Evolutionary conservation across 2,888 invertebrate species (phyloP).

Genomic region (Noctua janthe): DNA sequence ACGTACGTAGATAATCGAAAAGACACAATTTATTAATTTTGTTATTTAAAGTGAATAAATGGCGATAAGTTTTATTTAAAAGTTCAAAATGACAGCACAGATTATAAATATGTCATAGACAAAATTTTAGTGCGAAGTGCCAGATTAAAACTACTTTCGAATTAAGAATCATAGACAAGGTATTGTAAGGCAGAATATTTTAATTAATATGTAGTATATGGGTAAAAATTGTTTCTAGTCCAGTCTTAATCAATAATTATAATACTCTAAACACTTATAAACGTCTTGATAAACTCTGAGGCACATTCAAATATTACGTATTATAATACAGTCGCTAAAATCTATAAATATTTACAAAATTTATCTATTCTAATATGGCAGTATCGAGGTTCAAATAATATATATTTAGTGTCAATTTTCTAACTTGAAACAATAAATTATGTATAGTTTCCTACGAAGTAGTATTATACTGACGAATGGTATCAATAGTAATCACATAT

Average conservation of each 20-base stretch:
- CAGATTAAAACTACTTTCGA: conserved; percentile 45
- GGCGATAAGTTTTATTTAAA: neutral
- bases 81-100: conserved; percentile 7
- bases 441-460: conserved; percentile 26
- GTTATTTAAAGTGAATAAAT: neutral
- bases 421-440: conserved; percentile 31
- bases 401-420: conserved; percentile 47
- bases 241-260: conserved; percentile 79
- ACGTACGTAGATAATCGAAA: conserved; percentile 29
- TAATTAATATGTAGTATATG: conserved; percentile 42
- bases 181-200: conserved; percentile 59
- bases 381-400: conserved; percentile 82
- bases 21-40: conserved; percentile 19
- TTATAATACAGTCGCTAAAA: conserved; percentile 72
- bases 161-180: conserved; percentile 60
- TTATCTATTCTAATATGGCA: conserved; percentile 87
- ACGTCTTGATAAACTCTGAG: conserved; percentile 88
- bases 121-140: conserved; percentile 26
- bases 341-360: conserved; percentile 79
- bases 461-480: conserved; percentile 44
- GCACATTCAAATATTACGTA: conserved; percentile 88
- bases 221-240: conserved; percentile 73
- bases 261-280: conserved; percentile 80
- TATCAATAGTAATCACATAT: conserved; percentile 62
- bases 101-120: conserved; percentile 19